These are phyloP conservation scores for Platysternon megacephalum DNA, from an alignment of 2,113 vertebrate species.

Conservation along the genomic window DNA sequence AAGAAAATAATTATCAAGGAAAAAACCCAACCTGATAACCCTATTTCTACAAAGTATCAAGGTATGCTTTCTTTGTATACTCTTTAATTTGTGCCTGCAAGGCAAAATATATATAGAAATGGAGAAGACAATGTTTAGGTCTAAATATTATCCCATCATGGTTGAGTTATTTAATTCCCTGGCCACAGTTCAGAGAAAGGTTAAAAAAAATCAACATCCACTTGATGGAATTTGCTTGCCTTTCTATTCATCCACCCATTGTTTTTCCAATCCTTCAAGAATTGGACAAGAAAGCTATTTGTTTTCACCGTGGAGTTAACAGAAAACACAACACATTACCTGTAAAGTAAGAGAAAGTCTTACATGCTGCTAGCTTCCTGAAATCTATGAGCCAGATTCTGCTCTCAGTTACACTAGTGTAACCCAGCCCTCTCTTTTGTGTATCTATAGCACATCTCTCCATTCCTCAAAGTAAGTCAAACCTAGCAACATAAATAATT, in stretches of 20 bases:
- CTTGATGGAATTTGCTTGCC: conserved; percentile 41
- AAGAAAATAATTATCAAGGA: neutral
- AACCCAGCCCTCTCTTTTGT: accelerated
- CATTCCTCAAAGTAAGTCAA: neutral
- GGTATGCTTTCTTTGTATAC: neutral
- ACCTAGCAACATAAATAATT: neutral
- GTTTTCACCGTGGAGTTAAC: conserved; percentile 25
- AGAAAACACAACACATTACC: conserved; percentile 19
- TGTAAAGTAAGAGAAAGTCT: neutral
- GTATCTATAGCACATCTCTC: neutral
- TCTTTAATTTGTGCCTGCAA: neutral
- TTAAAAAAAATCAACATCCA: conserved; percentile 37
- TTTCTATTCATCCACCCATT: conserved; percentile 47
- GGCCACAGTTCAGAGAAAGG: conserved; percentile 15
- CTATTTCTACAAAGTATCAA: neutral
- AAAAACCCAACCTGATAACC: neutral
- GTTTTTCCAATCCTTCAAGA: conserved; percentile 29
- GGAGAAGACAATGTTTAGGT: neutral
- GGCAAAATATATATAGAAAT: neutral
- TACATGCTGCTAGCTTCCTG: neutral
- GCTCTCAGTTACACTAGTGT: neutral
- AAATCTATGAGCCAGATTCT: neutral
- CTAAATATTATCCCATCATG: neutral
- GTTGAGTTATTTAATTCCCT: conserved; percentile 37
- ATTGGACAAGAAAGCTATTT: conserved; percentile 18